phyloP scores from a whole-genome alignment of 2,888 invertebrate species.

The Epistrophe grossulariae region DNA sequence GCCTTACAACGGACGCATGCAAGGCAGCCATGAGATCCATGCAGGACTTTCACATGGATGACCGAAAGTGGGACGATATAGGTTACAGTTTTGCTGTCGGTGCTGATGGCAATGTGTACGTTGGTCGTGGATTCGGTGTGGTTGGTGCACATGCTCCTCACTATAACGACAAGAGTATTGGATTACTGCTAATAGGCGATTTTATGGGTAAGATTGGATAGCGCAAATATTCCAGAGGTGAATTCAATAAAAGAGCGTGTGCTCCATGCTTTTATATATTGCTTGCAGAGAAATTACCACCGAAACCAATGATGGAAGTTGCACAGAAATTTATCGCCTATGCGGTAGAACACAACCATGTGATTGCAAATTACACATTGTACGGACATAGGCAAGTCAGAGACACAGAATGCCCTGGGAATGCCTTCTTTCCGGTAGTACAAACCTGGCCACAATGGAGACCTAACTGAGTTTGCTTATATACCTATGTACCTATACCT shows the following conservation, averaged over 20 bases:
- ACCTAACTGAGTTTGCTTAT: slow-evolving; percentile 3
- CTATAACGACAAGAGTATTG: slow-evolving; percentile 87
- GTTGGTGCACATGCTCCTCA: slow-evolving; percentile 88
- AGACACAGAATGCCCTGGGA: slow-evolving; percentile 88
- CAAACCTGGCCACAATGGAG: slow-evolving; percentile 86
- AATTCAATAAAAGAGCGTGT: slow-evolving; percentile 42
- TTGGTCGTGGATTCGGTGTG: slow-evolving; percentile 87
- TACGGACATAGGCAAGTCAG: slow-evolving; percentile 87
- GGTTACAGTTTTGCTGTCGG: slow-evolving; percentile 88
- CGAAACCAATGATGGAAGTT: slow-evolving; percentile 85
- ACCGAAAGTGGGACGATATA: slow-evolving; percentile 87
- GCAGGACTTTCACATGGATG: slow-evolving; percentile 86
- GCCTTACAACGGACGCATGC: slow-evolving; percentile 84
- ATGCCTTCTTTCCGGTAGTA: slow-evolving; percentile 85
- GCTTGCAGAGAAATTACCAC: slow-evolving; percentile 85
- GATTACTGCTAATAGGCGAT: slow-evolving; percentile 87
- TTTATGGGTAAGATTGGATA: slow-evolving; percentile 69
- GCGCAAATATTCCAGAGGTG: not conserved
- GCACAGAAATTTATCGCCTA: slow-evolving; percentile 85
- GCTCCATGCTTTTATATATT: not conserved
- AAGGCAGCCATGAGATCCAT: slow-evolving; percentile 85
- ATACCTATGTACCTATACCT: no score
- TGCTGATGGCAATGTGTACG: slow-evolving; percentile 87
- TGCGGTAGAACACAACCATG: slow-evolving; percentile 86
- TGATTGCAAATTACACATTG: slow-evolving; percentile 85